Base-by-base conservation (phyloP, 2,797 vertebrate species). In the Sebastes kiyomatsui region DNA sequence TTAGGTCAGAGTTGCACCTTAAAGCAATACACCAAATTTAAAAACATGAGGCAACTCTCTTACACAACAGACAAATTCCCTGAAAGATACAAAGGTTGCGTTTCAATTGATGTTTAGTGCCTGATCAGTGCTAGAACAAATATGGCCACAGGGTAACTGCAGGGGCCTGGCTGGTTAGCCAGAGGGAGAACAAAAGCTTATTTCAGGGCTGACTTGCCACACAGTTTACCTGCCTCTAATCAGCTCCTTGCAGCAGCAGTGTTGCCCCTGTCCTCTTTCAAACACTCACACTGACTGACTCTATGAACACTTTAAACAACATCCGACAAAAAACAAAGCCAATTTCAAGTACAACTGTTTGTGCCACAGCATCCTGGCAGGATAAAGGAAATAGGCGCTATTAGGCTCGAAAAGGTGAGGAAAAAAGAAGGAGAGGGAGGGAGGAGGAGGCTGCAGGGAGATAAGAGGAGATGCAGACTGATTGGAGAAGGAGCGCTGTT, bases 391-490 rank as follows among this genome's bases (percentile, higher is more conserved):
- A 87, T 13, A 14, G 42, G 13, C 1, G 0, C 28, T 49, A 69
- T 80, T 67, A 77, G 70, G 35, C 23, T 66, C 70, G 49, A 83
- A 80, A 82, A 77, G 14, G 25, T 64, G 81, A 79, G 6, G n/a
- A 79, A 66, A 76, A 60, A 10, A 67, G 61, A 30, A 52, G 30
- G 14, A 27, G 32, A 52, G 60, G 52, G 64, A 46, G 49, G 52
- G 66, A n/a, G 27, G 38, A 67, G 27, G 38, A 70, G 66, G 75
- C 70, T 61, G 76, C 38, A 61, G 25, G 59, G 16, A 73, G 86
- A 90, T 87, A 84, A 87, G 77, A 11, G 54, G 62, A 91, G 88
- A 91, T 87, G 77, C 83, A 46, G 84, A 80, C 71, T 87, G 87
- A 90, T 75, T 72, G 75, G 74, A 79, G 66, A 82, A 73, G 60